These are phyloP conservation scores for Anolis apletophallus DNA, from an alignment of 2,797 vertebrate genomes.

Conservation along the genomic window DNA sequence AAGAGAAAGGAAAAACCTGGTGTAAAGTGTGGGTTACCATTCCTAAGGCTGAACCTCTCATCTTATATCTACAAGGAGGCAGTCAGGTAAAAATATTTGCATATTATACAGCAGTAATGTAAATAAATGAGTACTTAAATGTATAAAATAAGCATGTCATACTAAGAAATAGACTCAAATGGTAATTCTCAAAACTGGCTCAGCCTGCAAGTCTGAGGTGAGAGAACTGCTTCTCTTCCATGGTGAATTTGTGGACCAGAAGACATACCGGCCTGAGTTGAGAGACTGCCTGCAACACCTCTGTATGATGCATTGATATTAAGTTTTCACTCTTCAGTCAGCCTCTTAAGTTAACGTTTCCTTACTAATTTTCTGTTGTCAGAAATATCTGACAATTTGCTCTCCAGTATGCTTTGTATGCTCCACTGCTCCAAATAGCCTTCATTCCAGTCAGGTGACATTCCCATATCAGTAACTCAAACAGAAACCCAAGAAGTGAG, in stretches of 20 bases:
- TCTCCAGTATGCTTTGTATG: neutral
- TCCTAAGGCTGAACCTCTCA: conserved; percentile 83
- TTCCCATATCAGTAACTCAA: neutral
- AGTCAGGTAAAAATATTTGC: conserved; percentile 80
- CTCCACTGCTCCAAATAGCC: neutral
- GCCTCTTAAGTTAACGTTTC: neutral
- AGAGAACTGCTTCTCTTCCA: neutral
- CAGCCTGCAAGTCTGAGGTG: neutral
- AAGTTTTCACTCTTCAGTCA: neutral
- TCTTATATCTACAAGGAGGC: conserved; percentile 84
- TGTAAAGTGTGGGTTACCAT: conserved; percentile 86
- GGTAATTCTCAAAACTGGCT: neutral
- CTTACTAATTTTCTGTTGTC: neutral
- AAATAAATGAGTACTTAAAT: neutral
- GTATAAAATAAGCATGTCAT: neutral
- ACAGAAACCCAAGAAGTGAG: neutral
- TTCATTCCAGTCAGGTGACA: too few relatives aligned
- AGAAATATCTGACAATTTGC: too few relatives aligned
- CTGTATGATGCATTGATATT: neutral
- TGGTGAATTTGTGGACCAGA: neutral
- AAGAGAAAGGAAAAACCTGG: conserved; percentile 89
- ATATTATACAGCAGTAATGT: accelerated
- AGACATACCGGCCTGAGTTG: neutral
- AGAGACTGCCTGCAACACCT: neutral
- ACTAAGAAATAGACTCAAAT: conserved; percentile 60